A percentile compares a stretch with the other conserved stretches of the same genome.
These are phyloP conservation scores for Spodoptera frugiperda DNA, from an alignment of 1,140 invertebrate genomes.

Conservation along the genomic window DNA sequence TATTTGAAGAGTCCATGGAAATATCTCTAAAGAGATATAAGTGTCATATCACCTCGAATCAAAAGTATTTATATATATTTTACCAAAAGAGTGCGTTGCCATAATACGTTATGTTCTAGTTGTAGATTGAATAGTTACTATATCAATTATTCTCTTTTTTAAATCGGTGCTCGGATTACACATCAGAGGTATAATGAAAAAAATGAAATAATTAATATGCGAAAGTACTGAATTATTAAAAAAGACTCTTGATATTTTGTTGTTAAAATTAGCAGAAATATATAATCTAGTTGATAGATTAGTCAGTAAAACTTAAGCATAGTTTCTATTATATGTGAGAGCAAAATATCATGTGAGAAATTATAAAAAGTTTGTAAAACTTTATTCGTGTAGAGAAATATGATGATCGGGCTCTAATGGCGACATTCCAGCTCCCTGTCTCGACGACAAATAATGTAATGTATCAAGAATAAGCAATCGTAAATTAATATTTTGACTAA, in stretches of 20 bases:
- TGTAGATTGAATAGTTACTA: slow-evolving; percentile 66
- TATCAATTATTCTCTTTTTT: slow-evolving; percentile 63
- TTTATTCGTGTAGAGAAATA: slow-evolving; percentile 32
- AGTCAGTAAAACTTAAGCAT: slow-evolving; percentile 43
- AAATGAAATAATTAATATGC: slow-evolving; percentile 55
- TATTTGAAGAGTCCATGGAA: slow-evolving; percentile 25
- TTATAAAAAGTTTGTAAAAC: slow-evolving; percentile 42
- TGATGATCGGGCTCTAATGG: slow-evolving; percentile 31
- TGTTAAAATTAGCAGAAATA: slow-evolving; percentile 64
- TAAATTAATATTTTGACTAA: slow-evolving; percentile 43
- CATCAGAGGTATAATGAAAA: slow-evolving; percentile 70
- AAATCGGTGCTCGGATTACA: slow-evolving; percentile 76
- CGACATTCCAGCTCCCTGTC: slow-evolving; percentile 28
- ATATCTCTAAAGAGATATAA: slow-evolving; percentile 37
- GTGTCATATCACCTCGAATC: slow-evolving; percentile 36
- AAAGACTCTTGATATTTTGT: slow-evolving; percentile 61
- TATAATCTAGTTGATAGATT: slow-evolving; percentile 61
- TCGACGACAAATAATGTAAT: slow-evolving; percentile 10
- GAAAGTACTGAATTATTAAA: slow-evolving; percentile 58
- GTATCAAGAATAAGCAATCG: slow-evolving; percentile 37
- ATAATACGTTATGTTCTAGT: slow-evolving; percentile 77
- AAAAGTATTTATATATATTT: slow-evolving; percentile 68
- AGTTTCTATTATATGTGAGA: slow-evolving; percentile 33
- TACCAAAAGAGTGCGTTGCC: slow-evolving; percentile 82
- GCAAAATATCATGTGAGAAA: slow-evolving; percentile 26